Evolutionary conservation across 2,888 invertebrate genomes (phyloP), one percentile per base, ranked within the genome.

Genomic region (Panopea generosa): DNA sequence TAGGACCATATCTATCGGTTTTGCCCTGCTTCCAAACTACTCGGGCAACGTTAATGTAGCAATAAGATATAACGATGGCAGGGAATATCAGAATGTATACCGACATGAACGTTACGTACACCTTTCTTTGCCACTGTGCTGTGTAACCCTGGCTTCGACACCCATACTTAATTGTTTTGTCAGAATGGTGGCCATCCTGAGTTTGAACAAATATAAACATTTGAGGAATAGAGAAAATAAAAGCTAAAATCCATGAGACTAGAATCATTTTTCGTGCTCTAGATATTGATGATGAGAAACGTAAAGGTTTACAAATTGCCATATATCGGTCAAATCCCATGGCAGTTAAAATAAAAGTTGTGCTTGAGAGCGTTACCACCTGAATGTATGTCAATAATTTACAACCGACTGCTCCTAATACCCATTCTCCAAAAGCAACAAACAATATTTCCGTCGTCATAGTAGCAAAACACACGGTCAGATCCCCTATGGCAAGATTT

Each of bases 371-470:
- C 0, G 93, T 92, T 18, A 93, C 90, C 14, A 91, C 91, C 85
- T 93, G 93, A 14, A 90, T 85, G 75, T 93, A 93, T 16, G 92
- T 89, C 20, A 93, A 83, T 3, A 92, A 75, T 77, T 93, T 93
- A 83, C 93, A 93, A 4, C 90, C 90, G 2, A 84, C 90, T 1
- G 90, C 86, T 1, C 93, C 93, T 24, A 93, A 87, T n/a, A 92
- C 90, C 93, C 93, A 93, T 62, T 92, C 91, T 7, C 92, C 92
- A 74, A 92, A 93, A 11, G 91, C 92, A 62, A 92, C 93, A 78
- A 93, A 92, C 7, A 93, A 70, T 14, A 93, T 90, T 74, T 93
- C 93, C 2, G 92, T 92, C n/a, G 93, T 91, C 93, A 93, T 93
- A 7, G 93, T 93, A 56, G 92, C 90, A 53, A 87, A 85, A 77